Conservation (phyloP, 2,113 vertebrate species). For the Albula goreensis region DNA sequence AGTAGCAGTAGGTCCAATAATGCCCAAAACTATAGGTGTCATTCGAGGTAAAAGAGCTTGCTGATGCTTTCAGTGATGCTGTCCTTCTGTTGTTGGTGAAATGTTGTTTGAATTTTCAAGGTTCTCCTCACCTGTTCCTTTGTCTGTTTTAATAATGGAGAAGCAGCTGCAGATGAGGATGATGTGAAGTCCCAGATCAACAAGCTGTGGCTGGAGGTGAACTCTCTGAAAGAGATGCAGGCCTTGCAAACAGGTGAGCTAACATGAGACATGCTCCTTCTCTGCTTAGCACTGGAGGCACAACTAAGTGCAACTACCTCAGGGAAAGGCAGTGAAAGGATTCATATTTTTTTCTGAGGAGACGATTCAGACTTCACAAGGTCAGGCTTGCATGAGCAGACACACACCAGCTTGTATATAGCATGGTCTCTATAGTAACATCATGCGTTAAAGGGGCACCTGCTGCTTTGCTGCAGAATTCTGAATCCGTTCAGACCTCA, state of each 20-base stretch:
- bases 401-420: no score
- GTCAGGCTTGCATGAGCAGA: neutral
- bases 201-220: conserved; percentile 92
- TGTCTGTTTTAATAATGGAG: neutral
- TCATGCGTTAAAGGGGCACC: no score
- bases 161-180: conserved; percentile 75
- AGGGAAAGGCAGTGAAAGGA: neutral
- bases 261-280: neutral
- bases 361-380: neutral
- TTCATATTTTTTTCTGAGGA: neutral
- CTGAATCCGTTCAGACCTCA: neutral
- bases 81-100: neutral
- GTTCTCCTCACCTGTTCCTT: conserved; percentile 6
- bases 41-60: neutral
- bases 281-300: neutral
- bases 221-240: conserved; percentile 93
- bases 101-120: neutral
- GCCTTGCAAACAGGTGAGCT: conserved; percentile 90
- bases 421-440: neutral
- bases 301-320: neutral
- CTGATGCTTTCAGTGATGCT: neutral
- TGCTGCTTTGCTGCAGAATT: neutral
- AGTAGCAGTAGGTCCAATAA: neutral
- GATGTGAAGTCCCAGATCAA: conserved; percentile 85
- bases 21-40: neutral